Percentiles rank a stretch among this genome's conserved stretches.
Conservation (phyloP, 2,113 vertebrate genomes). For the Brevimyrus niger region DNA sequence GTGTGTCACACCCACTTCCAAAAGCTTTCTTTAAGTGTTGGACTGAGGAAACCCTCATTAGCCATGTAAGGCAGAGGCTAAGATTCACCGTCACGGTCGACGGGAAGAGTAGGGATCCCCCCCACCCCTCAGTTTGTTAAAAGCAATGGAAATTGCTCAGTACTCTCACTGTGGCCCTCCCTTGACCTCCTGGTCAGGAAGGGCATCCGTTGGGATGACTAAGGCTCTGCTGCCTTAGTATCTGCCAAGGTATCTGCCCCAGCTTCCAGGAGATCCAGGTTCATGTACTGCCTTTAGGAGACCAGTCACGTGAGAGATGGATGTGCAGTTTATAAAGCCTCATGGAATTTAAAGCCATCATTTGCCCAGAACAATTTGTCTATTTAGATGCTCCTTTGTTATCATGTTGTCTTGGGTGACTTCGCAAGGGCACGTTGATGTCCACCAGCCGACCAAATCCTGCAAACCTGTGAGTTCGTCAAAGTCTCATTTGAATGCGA, state of each 20-base stretch:
- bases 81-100: background rate
- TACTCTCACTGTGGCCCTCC: background rate
- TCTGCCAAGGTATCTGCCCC: background rate
- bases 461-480: background rate
- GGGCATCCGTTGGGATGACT: slow-evolving; percentile 47
- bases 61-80: background rate
- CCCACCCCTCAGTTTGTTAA: background rate
- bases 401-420: background rate
- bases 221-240: slow-evolving; percentile 42
- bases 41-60: background rate
- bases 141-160: background rate
- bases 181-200: background rate
- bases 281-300: background rate
- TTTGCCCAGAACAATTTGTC: background rate
- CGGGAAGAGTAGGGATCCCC: background rate
- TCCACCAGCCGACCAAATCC: background rate
- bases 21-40: background rate
- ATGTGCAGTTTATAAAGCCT: background rate
- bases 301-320: background rate
- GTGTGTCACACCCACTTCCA: background rate
- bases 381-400: background rate
- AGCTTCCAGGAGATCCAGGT: background rate
- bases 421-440: background rate
- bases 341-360: background rate
- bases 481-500: background rate